These are phyloP conservation scores for Mylabris phalerata DNA, from an alignment of 1,140 invertebrate genomes.

Conservation along the genomic window DNA sequence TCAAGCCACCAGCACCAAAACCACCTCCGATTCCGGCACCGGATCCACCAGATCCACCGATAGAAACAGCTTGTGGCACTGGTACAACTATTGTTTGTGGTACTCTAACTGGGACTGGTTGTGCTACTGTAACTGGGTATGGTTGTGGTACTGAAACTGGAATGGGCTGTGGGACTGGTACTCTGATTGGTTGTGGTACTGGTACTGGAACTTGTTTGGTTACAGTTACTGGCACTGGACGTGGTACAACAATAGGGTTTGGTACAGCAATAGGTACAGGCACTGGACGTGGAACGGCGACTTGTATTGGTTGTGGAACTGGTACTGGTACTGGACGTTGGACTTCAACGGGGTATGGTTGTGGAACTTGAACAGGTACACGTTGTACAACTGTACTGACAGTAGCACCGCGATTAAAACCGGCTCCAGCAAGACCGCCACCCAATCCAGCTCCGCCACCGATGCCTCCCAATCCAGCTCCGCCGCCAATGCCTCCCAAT, in stretches of 20 bases:
- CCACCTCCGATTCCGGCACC: slow-evolving; percentile 6
- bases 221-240: slow-evolving; percentile 34
- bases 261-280: slow-evolving; percentile 33
- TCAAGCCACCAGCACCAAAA: slow-evolving; percentile 16
- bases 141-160: slow-evolving; percentile 29
- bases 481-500: slow-evolving; percentile 16
- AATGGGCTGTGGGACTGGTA: slow-evolving; percentile 32
- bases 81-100: slow-evolving; percentile 34
- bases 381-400: slow-evolving; percentile 19
- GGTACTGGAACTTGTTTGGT: slow-evolving; percentile 29
- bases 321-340: slow-evolving; percentile 36
- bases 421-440: slow-evolving; percentile 11
- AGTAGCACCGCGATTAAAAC: slow-evolving; percentile 12
- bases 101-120: slow-evolving; percentile 31
- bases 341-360: slow-evolving; percentile 42
- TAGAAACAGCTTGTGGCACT: slow-evolving; percentile 36
- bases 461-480: slow-evolving; percentile 3
- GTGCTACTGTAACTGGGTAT: slow-evolving; percentile 31
- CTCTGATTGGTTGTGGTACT: slow-evolving; percentile 26
- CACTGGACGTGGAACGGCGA: slow-evolving; percentile 34
- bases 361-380: slow-evolving; percentile 30
- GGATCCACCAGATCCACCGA: slow-evolving; percentile 27
- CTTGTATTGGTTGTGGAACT: slow-evolving; percentile 13
- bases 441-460: slow-evolving; percentile 9
- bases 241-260: slow-evolving; percentile 38